A percentile compares a stretch with the other conserved stretches of the same genome.
Conservation (phyloP, 2,797 vertebrate genomes). For the Spinibarbus caldwelli region DNA sequence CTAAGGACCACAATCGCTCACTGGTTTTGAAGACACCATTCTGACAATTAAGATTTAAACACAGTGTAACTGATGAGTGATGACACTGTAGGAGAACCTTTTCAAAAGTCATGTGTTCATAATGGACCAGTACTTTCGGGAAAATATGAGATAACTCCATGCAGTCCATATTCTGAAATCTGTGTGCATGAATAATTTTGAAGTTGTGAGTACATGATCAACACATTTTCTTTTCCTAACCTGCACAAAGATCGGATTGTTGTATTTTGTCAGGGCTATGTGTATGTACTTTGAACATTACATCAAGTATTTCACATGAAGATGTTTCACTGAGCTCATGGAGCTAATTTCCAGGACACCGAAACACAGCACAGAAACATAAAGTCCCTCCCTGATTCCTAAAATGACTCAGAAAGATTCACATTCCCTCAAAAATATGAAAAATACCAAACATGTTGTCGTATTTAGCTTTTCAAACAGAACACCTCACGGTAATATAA, state of each 20-base stretch:
- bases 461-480: neutral
- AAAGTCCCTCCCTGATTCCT: conserved; percentile 16
- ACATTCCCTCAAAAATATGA: no score
- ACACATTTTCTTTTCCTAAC: conserved; percentile 29
- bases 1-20: neutral
- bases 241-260: conserved; percentile 28
- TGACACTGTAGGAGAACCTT: neutral
- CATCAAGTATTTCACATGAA: conserved; percentile 47
- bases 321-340: conserved; percentile 45
- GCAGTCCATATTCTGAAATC: neutral
- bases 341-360: conserved; percentile 37
- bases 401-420: no score
- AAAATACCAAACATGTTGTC: neutral
- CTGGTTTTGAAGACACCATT: neutral
- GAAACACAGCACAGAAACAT: conserved; percentile 5
- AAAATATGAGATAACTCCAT: neutral
- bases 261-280: conserved; percentile 35
- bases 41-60: neutral
- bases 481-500: neutral
- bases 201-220: neutral
- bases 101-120: neutral
- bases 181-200: neutral
- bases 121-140: neutral
- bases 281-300: conserved; percentile 40
- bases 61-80: neutral